Conservation (phyloP, 2,888 invertebrate species). For the Polymixis flavicincta region DNA sequence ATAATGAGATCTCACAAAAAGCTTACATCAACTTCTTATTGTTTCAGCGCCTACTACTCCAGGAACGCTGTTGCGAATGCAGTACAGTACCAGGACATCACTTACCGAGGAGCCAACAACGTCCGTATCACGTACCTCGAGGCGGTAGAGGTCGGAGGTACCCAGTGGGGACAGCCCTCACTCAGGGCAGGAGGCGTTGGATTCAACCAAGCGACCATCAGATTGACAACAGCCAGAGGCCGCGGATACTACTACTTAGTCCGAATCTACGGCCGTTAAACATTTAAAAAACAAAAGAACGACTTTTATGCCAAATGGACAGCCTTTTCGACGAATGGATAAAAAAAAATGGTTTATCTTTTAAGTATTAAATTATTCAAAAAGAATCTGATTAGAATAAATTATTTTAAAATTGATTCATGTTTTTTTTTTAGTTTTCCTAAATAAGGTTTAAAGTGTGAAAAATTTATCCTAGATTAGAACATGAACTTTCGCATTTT, state of each 20-base stretch:
- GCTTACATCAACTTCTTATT: background rate
- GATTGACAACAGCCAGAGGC: constrained; percentile 77
- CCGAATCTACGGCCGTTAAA: constrained; percentile 80
- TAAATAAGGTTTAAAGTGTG: background rate
- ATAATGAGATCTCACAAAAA: background rate
- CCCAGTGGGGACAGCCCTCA: constrained; percentile 76
- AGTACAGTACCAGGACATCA: constrained; percentile 79
- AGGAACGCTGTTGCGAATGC: constrained; percentile 71
- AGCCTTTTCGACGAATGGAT: background rate
- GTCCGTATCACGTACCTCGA: constrained; percentile 76
- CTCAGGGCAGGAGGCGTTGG: constrained; percentile 75
- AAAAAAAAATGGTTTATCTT: background rate
- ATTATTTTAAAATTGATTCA: background rate
- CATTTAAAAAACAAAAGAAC: background rate
- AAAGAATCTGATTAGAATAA: background rate
- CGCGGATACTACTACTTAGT: constrained; percentile 81
- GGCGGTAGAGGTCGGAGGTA: constrained; percentile 77
- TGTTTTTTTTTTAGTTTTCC: background rate
- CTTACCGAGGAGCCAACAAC: constrained; percentile 75
- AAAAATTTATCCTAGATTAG: background rate
- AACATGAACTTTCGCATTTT: background rate
- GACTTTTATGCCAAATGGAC: background rate
- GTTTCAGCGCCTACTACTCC: constrained; percentile 33
- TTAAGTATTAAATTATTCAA: background rate
- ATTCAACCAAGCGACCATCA: constrained; percentile 74